A percentile compares a stretch with the other conserved stretches of the same genome.
Conservation (phyloP, 2,113 vertebrate species). For the Callipepla californica region DNA sequence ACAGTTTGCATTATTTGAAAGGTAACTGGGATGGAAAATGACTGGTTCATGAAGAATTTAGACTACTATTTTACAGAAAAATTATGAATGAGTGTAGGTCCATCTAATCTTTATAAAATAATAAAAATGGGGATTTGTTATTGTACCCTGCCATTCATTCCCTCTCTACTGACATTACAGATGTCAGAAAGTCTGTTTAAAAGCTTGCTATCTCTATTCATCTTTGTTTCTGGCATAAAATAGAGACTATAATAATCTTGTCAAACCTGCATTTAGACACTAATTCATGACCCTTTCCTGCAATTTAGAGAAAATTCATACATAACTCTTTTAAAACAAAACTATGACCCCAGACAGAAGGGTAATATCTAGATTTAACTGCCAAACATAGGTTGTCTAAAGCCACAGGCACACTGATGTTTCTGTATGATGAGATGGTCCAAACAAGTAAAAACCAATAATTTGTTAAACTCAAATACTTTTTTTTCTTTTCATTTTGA, state of each 20-base stretch:
- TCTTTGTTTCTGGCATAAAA: slow-evolving; percentile 73
- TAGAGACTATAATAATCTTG: slow-evolving; percentile 70
- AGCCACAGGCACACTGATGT: neutral
- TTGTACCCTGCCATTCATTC: slow-evolving; percentile 67
- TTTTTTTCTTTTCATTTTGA: neutral
- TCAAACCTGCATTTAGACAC: slow-evolving; percentile 67
- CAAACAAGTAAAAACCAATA: neutral
- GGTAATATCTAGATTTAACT: slow-evolving; percentile 45
- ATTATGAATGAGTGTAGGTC: slow-evolving; percentile 41
- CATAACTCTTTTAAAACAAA: slow-evolving; percentile 64
- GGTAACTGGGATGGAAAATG: slow-evolving; percentile 11
- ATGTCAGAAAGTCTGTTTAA: slow-evolving; percentile 72
- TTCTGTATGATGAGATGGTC: neutral
- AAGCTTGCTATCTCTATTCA: slow-evolving; percentile 72
- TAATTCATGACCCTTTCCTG: slow-evolving; percentile 68
- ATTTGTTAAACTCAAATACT: neutral
- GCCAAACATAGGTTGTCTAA: slow-evolving; percentile 19
- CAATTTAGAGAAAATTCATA: slow-evolving; percentile 69
- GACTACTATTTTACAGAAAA: slow-evolving; percentile 38
- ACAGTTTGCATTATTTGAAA: slow-evolving; percentile 5
- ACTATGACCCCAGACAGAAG: slow-evolving; percentile 31
- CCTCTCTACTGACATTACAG: slow-evolving; percentile 65
- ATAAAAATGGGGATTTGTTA: slow-evolving; percentile 63
- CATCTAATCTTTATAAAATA: slow-evolving; percentile 48
- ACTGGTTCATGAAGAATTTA: neutral